These are phyloP conservation scores for Pelecanus crispus DNA, from an alignment of 2,113 vertebrate species.

Conservation along the genomic window DNA sequence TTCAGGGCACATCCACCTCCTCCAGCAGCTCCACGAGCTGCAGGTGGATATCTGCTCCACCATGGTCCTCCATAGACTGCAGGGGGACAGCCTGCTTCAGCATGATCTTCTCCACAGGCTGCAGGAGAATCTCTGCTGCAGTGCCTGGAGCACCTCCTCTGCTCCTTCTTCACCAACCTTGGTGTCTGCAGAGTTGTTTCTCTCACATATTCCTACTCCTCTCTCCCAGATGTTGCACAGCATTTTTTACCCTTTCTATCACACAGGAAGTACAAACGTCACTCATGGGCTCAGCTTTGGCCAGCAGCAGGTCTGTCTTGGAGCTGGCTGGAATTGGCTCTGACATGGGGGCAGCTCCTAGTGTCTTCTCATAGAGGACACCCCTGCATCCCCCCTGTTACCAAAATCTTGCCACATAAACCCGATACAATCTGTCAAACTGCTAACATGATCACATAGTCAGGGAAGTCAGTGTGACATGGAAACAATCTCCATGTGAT, in stretches of 20 bases:
- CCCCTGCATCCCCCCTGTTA: not conserved
- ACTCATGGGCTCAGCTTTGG: not conserved
- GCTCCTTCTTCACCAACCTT: not conserved
- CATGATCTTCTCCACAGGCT: not conserved
- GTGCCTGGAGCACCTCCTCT: not conserved
- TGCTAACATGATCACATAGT: not conserved
- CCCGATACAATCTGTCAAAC: not conserved
- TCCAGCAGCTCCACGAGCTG: not conserved
- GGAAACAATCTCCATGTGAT: not conserved
- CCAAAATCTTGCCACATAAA: not conserved
- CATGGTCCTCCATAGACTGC: not conserved
- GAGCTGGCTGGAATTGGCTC: not conserved
- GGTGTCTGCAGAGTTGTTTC: not conserved
- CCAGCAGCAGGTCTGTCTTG: not conserved
- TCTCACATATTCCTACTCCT: not conserved
- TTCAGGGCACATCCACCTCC: not conserved
- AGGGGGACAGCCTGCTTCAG: not conserved
- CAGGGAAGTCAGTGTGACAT: not conserved
- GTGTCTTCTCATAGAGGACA: not conserved
- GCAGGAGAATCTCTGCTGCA: not conserved
- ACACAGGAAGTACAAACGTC: not conserved
- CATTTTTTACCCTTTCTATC: not conserved
- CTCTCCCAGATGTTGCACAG: not conserved
- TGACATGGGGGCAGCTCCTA: not conserved
- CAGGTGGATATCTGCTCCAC: not conserved